Evolutionary conservation across 2,888 invertebrate species (phyloP), one percentile per base, ranked within the genome.

Genomic region (Rhamnusium bicolor): DNA sequence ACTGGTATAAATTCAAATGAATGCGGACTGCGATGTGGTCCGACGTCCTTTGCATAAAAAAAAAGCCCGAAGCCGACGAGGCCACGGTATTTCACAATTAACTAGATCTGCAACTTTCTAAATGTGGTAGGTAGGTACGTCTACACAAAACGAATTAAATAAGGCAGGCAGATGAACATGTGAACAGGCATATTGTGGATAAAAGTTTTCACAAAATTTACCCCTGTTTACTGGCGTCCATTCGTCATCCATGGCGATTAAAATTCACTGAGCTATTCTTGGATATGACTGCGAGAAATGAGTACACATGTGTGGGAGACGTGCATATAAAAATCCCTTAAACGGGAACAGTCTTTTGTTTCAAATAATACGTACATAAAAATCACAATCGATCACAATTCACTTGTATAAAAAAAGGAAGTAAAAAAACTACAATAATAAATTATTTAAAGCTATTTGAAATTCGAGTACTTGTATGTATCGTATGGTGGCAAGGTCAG

Each of bases 51-150:
- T 21, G 63, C 27, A 56, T 62, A 49, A 60, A 66, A 51, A 67
- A 40, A 69, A 69, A 62, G 73, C 63, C 69, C 71, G 46, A 62
- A 71, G 72, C 51, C 72, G 53, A 71, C 62, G 18, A 72, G 80
- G 81, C 76, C 80, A 76, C 71, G 74, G 65, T 74, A 80, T 84
- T 84, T 84, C 81, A 82, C 81, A 83, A 24, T 6, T 56, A 85
- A 85, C 84, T 82, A 82, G 84, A 84, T 81, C 76, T 82, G 80
- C 84, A 84, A 86, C 81, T 81, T 81, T 81, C 81, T 79, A 81
- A 81, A 81, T 72, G 73, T 46, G 66, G 32, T 74, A 75, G 51
- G 61, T 62, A 32, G 66, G 32, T 74, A 75, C 54, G 61, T 62
- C 69, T 69, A 51, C 40, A 40, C 18, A 71, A 56, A 18, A 47